These are phyloP conservation scores for Prinia subflava DNA, from an alignment of 2,113 vertebrate species.

Conservation along the genomic window DNA sequence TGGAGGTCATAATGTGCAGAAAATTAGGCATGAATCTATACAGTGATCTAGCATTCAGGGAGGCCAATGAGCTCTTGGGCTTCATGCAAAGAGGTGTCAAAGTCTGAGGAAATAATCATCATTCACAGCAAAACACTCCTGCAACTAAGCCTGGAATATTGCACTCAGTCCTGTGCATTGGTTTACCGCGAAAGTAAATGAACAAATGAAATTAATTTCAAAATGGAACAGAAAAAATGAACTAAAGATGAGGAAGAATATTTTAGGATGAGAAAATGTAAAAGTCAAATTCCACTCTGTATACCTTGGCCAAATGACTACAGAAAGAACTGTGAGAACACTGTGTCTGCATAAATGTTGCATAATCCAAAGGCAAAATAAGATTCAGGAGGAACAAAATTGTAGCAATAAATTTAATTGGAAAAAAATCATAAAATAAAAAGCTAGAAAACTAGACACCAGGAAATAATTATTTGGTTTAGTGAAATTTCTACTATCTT, in stretches of 20 bases:
- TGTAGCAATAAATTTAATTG: neutral
- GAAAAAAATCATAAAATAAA: neutral
- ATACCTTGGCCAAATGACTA: neutral
- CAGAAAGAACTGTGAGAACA: neutral
- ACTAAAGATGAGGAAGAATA: neutral
- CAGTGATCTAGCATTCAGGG: neutral
- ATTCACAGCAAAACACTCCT: neutral
- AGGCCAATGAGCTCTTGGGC: neutral
- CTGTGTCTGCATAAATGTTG: neutral
- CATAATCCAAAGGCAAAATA: neutral
- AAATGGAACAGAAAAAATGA: neutral
- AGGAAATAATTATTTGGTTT: neutral
- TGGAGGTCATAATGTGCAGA: conserved; percentile 24
- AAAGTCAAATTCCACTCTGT: neutral
- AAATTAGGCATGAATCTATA: conserved; percentile 45
- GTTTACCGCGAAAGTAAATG: neutral
- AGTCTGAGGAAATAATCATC: neutral
- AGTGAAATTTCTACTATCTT: neutral
- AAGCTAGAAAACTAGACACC: neutral
- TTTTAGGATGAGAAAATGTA: neutral
- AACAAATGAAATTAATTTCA: neutral
- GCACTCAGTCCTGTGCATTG: neutral
- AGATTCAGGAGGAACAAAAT: neutral
- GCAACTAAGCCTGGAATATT: neutral
- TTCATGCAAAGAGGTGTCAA: conserved; percentile 15